These are phyloP conservation scores for Macrobrachium nipponense DNA, from an alignment of 1,140 invertebrate genomes.

Conservation along the genomic window DNA sequence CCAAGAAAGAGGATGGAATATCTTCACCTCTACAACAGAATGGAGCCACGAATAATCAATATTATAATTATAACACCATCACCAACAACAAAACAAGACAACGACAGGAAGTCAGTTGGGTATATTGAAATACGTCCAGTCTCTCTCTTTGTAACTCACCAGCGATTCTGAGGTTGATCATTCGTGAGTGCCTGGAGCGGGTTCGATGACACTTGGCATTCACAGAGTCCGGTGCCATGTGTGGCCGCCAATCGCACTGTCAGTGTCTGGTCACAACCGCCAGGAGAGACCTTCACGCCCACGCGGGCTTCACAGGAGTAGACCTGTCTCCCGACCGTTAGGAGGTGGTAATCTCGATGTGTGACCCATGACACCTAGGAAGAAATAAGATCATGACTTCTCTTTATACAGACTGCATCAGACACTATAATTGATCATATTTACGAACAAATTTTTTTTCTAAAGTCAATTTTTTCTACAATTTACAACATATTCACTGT, in stretches of 20 bases:
- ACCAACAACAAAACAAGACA: neutral
- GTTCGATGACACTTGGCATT: constrained; percentile 70
- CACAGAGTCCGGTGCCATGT: constrained; percentile 69
- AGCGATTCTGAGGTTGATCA: constrained; percentile 67
- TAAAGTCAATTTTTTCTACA: too few relatives aligned
- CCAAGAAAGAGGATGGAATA: too few relatives aligned
- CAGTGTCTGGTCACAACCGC: constrained; percentile 78
- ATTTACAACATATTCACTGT: too few relatives aligned
- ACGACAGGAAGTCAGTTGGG: neutral
- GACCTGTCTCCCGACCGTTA: constrained; percentile 84
- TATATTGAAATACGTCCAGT: too few relatives aligned
- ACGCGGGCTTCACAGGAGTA: constrained; percentile 87
- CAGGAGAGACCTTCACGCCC: constrained; percentile 69
- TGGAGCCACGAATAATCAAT: too few relatives aligned
- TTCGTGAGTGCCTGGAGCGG: constrained; percentile 67
- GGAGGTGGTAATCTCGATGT: constrained; percentile 82
- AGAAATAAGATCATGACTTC: too few relatives aligned
- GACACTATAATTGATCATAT: too few relatives aligned
- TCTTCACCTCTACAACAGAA: too few relatives aligned
- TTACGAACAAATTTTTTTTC: too few relatives aligned
- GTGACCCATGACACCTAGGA: constrained; percentile 84
- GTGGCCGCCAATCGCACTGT: constrained; percentile 73
- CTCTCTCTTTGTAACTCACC: constrained; percentile 64
- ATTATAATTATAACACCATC: too few relatives aligned
- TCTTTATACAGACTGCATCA: too few relatives aligned